Evolutionary conservation across 2,797 vertebrate species (phyloP).

Genomic region (Channallabes apus): DNA sequence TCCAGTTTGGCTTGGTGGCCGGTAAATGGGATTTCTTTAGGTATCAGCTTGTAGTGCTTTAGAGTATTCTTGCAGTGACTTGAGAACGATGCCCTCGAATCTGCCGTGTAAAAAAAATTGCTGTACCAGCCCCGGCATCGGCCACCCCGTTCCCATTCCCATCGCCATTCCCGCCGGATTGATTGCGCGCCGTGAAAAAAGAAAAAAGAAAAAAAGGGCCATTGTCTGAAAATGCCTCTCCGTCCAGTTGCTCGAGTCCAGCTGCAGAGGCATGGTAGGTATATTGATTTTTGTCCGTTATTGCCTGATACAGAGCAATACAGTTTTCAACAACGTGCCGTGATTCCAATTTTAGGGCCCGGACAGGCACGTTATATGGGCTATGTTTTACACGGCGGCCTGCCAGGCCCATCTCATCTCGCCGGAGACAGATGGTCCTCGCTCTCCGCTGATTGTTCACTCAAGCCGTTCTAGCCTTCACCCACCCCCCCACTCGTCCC

Average conservation of each 20-base stretch:
- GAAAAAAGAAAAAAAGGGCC: conserved; percentile 42
- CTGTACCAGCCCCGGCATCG: neutral
- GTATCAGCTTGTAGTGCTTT: conserved; percentile 50
- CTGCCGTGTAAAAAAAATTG: conserved; percentile 39
- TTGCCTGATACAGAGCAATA: conserved; percentile 60
- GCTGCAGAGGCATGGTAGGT: conserved; percentile 45
- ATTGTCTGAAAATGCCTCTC: conserved; percentile 57
- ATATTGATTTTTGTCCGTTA: conserved; percentile 63
- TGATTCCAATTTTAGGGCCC: conserved; percentile 64
- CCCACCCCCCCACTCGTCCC: neutral
- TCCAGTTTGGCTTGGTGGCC: conserved; percentile 12
- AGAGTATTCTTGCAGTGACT: conserved; percentile 38
- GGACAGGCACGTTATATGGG: conserved; percentile 61
- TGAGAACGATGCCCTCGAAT: conserved; percentile 7
- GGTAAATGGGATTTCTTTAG: conserved; percentile 50
- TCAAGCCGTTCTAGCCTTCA: conserved; percentile 49
- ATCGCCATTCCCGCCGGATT: conserved; percentile 46
- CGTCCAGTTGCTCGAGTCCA: conserved; percentile 52
- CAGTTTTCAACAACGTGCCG: conserved; percentile 62
- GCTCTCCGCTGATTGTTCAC: conserved; percentile 61
- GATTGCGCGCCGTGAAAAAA: conserved; percentile 46
- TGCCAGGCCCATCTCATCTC: conserved; percentile 59
- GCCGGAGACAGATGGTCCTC: conserved; percentile 64
- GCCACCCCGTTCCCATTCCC: conserved; percentile 44
- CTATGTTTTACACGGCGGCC: conserved; percentile 60